A percentile compares a stretch with the other conserved stretches of the same genome.
phyloP scores from a whole-genome alignment of 2,113 vertebrate species.

The Sinocyclocheilus grahami region DNA sequence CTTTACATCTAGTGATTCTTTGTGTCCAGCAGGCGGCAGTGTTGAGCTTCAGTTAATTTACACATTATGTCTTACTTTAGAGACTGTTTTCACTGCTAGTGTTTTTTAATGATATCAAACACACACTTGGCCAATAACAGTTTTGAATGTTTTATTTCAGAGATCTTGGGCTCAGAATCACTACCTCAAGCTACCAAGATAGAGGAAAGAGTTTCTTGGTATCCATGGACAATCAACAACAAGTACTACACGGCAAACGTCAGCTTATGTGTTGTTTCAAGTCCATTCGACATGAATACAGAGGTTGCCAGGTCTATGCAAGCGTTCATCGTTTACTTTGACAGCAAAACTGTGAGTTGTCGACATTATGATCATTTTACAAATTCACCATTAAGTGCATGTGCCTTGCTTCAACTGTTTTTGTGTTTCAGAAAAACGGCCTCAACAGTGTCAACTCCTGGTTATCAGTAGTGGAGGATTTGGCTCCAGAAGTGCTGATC shows the following conservation, averaged over 20 bases:
- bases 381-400: not conserved
- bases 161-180: constrained; percentile 82
- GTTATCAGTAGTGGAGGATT: constrained; percentile 88
- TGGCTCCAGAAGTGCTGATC: constrained; percentile 93
- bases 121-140: not conserved
- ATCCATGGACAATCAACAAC: constrained; percentile 97
- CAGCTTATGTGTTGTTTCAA: constrained; percentile 87
- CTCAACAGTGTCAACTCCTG: constrained; percentile 84
- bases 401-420: constrained; percentile 4
- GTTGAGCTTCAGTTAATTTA: constrained; percentile 8
- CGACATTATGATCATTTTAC: not conserved
- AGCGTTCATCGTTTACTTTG: constrained; percentile 92
- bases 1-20: not conserved
- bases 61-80: not conserved
- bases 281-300: constrained; percentile 78
- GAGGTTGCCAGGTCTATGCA: constrained; percentile 90
- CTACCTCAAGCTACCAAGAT: constrained; percentile 73
- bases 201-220: constrained; percentile 80
- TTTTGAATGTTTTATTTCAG: constrained; percentile 65
- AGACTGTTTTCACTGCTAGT: not conserved
- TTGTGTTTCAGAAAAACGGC: constrained; percentile 81
- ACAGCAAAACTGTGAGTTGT: constrained; percentile 85
- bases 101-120: not conserved
- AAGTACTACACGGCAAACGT: constrained; percentile 95
- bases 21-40: constrained; percentile 69